A percentile compares a stretch with the other conserved stretches of the same genome.
Conservation (phyloP, 2,888 invertebrate species). For the Oligia fasciuncula region DNA sequence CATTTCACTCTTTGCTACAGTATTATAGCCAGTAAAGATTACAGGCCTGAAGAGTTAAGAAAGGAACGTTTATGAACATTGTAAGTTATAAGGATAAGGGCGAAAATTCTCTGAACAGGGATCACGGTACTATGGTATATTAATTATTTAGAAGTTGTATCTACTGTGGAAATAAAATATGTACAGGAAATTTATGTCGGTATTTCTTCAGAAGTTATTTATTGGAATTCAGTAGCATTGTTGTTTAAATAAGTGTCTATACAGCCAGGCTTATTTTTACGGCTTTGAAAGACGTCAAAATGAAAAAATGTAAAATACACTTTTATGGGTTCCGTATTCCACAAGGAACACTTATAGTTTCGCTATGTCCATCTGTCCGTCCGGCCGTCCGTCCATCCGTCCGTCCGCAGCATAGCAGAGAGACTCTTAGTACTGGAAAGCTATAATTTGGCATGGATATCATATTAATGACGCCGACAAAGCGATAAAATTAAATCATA, state of each 20-base stretch:
- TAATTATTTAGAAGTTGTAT: neutral
- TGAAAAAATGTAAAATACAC: neutral
- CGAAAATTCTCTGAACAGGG: conserved; percentile 5
- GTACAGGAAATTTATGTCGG: neutral
- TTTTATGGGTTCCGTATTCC: no score
- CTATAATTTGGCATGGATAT: no score
- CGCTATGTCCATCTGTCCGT: no score
- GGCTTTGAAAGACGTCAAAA: neutral
- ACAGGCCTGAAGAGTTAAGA: neutral
- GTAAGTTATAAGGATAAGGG: neutral
- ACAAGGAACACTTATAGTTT: no score
- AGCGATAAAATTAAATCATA: no score
- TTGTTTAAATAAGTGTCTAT: neutral
- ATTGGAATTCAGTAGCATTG: neutral
- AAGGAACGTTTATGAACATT: neutral
- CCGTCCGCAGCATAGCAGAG: no score
- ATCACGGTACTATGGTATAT: neutral
- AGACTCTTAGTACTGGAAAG: no score
- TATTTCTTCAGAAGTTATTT: neutral
- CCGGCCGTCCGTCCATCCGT: no score
- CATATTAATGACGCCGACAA: no score
- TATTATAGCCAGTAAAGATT: conserved; percentile 18
- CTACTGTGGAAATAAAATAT: neutral
- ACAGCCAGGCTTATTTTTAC: neutral
- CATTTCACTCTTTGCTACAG: conserved; percentile 21